Base-by-base conservation (phyloP, 2,113 vertebrate genomes). In the Lamprotornis superbus region DNA sequence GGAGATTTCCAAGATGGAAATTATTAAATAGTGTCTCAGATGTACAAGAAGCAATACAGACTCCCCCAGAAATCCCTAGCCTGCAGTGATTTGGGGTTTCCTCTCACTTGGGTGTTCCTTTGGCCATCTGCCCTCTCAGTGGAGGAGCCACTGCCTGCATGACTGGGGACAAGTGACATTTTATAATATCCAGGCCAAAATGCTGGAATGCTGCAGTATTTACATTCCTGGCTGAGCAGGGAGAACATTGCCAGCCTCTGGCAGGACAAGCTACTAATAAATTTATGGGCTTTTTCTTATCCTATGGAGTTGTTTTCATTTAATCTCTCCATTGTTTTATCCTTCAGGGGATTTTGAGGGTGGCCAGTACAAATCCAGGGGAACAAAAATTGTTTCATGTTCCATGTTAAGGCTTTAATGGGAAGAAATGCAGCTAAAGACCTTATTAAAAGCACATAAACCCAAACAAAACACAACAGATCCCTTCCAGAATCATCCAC, bases 51-150 rank as follows among this genome's bases (percentile, higher is more conserved):
- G 39, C 25, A 18, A 49, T 1, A 35, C 0, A 33, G n/a, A 50
- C 10, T 1, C 11, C 33, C 11, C 11, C 1, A 9, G 9, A 53
- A 76, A 10, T 15, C 30, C 78, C 40, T 4, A 0, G 44, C 49
- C 49, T 64, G 60, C 30, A 60, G 59, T 4, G 2, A 50, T 59
- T 19, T 42, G 65, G n/a, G 30, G 64, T 11, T 84, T 22, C 42
- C 11, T 63, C 35, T 81, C 59, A 1, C n/a, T 42, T 22, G 61
- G 70, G 50, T 37, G 83, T 33, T 74, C 47, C 37, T 27, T 71
- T 75, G 83, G 83, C 65, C 56, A 37, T 7, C 30, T 44, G 15
- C 70, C 16, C 28, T 18, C 17, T 25, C 46, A 9, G 28, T 4
- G 49, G 39, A 49, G 24, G 52, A 93, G 71, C 83, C 22, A 10